Evolutionary conservation across 2,113 vertebrate genomes (phyloP).

Genomic region (Bubo scandiacus): DNA sequence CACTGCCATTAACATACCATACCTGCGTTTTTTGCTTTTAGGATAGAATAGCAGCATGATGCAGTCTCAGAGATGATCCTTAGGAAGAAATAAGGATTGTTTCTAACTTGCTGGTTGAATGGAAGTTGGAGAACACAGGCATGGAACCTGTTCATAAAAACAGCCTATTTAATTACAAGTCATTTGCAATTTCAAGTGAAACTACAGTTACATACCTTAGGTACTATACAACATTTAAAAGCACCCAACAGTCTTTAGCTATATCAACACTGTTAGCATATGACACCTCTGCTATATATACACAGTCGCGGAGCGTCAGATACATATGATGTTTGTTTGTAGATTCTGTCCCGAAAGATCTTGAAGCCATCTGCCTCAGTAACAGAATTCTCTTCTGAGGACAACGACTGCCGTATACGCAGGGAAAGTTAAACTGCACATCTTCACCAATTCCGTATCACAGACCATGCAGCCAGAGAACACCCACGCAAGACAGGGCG

Average conservation of each 20-base stretch:
- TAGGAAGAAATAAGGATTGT: constrained; percentile 84
- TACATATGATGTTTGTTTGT: neutral
- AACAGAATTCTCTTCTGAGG: neutral
- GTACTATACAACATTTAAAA: neutral
- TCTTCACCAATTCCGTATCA: neutral
- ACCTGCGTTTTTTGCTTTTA: constrained; percentile 83
- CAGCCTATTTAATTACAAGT: neutral
- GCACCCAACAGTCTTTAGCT: neutral
- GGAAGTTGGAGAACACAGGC: constrained; percentile 87
- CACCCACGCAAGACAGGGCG: neutral
- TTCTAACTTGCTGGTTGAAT: constrained; percentile 80
- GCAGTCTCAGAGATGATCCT: constrained; percentile 80
- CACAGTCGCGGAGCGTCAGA: neutral
- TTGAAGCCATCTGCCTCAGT: neutral
- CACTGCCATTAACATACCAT: neutral
- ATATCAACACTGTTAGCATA: neutral
- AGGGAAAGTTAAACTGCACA: neutral
- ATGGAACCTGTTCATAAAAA: constrained; percentile 80
- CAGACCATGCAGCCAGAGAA: neutral
- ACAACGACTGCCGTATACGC: fast-evolving
- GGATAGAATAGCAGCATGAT: constrained; percentile 64
- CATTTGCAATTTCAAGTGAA: neutral
- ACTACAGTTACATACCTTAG: neutral
- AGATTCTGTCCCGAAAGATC: neutral
- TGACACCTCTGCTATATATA: neutral